Evolutionary conservation across 2,113 vertebrate genomes (phyloP).

Genomic region (Sapajus apella): DNA sequence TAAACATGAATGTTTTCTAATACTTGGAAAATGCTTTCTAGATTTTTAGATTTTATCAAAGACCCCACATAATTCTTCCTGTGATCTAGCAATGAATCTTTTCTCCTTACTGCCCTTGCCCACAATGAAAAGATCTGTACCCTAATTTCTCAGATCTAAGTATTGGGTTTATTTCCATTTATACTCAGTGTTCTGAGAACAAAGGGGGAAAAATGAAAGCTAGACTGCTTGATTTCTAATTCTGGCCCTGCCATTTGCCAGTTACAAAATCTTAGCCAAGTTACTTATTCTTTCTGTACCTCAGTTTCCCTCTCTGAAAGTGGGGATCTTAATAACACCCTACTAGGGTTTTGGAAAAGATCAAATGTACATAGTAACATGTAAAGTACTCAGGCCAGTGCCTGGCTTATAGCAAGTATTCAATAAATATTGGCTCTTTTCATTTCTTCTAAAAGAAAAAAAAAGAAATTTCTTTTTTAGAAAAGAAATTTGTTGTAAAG

Average conservation of each 20-base stretch:
- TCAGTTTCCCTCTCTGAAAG: constrained; percentile 25
- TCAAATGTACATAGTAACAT: background rate
- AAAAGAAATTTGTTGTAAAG: background rate
- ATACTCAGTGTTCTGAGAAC: background rate
- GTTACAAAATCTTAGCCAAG: background rate
- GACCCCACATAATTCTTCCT: background rate
- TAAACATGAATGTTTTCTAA: background rate
- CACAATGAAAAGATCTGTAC: background rate
- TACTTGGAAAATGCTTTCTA: background rate
- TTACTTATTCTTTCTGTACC: background rate
- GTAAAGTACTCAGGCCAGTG: background rate
- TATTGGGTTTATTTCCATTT: constrained; percentile 24
- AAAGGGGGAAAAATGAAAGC: background rate
- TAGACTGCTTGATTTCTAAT: background rate
- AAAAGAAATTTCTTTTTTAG: background rate
- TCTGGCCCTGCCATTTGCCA: background rate
- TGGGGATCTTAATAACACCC: background rate
- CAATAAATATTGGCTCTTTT: background rate
- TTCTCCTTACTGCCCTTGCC: background rate
- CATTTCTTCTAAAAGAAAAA: background rate
- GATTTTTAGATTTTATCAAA: constrained; percentile 13
- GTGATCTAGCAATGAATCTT: background rate
- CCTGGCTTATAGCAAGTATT: background rate
- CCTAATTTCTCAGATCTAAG: background rate
- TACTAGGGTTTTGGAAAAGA: background rate